phyloP scores from a whole-genome alignment of 2,113 vertebrate genomes.

The Nestor notabilis region DNA sequence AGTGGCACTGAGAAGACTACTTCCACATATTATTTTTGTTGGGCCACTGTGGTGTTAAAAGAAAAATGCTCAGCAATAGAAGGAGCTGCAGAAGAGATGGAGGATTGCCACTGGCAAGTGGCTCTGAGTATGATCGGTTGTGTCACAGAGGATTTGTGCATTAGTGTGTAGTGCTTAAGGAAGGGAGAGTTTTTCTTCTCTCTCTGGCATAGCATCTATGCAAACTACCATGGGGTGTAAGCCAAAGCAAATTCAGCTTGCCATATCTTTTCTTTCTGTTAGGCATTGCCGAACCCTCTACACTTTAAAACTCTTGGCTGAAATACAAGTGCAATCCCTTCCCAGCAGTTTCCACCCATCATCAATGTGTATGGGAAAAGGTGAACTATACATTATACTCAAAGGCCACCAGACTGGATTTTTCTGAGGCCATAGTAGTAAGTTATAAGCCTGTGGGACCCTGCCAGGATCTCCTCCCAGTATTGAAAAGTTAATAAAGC shows the following conservation, averaged over 20 bases:
- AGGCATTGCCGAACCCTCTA: neutral
- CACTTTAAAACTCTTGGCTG: neutral
- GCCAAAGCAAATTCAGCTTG: neutral
- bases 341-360: neutral
- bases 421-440: neutral
- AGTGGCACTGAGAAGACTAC: neutral
- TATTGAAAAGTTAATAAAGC: neutral
- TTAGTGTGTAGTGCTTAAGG: neutral
- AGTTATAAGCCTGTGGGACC: neutral
- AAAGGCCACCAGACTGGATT: neutral
- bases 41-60: neutral
- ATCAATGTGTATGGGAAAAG: neutral
- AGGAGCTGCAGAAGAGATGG: neutral
- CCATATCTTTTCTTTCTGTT: neutral
- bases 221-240: neutral
- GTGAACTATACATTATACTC: neutral
- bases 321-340: neutral
- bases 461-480: neutral
- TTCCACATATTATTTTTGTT: constrained; percentile 14
- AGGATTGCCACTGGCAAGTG: constrained; percentile 26
- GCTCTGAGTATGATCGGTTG: neutral
- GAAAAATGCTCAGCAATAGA: constrained; percentile 17
- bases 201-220: neutral
- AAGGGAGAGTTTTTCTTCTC: neutral
- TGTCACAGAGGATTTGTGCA: constrained; percentile 27